phyloP scores from a whole-genome alignment of 2,888 invertebrate genomes.

The Colostygia pectinataria region DNA sequence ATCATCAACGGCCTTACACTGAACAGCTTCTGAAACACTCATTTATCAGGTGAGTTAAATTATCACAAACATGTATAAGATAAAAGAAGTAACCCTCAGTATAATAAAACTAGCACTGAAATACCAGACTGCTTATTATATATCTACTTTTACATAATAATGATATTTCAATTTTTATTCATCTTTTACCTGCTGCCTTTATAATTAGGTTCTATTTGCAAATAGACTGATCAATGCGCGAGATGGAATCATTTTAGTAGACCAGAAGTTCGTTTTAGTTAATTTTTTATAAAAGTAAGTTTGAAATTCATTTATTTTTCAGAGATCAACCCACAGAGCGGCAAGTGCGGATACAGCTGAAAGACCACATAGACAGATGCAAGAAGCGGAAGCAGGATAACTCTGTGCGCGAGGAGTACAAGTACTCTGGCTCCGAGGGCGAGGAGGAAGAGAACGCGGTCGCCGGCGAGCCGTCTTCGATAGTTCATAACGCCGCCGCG shows the following conservation, averaged over 20 bases:
- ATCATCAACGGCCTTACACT: slow-evolving; percentile 98
- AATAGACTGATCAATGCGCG: no score
- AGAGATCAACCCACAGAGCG: slow-evolving; percentile 99
- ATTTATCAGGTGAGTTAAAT: slow-evolving; percentile 87
- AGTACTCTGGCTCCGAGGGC: slow-evolving; percentile 97
- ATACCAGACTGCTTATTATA: not conserved
- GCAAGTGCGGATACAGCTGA: slow-evolving; percentile 98
- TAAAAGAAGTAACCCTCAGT: no score
- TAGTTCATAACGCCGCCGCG: slow-evolving; percentile 91
- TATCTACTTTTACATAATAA: no score
- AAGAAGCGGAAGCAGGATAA: slow-evolving; percentile 97
- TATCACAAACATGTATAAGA: not conserved
- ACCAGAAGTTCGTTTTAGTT: no score
- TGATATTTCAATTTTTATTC: no score
- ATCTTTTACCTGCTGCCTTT: no score
- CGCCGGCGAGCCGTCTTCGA: slow-evolving; percentile 97
- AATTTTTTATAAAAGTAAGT: no score
- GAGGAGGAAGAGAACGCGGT: slow-evolving; percentile 97
- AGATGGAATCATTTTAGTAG: no score
- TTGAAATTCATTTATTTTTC: slow-evolving; percentile 22
- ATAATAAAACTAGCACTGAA: slow-evolving; percentile 1
- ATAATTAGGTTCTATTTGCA: no score
- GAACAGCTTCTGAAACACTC: slow-evolving; percentile 98
- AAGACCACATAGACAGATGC: slow-evolving; percentile 98
- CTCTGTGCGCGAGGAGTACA: slow-evolving; percentile 88